A percentile compares a stretch with the other conserved stretches of the same genome.
These are phyloP conservation scores for Linnaemya vulpina DNA, from an alignment of 2,888 invertebrate species.

Conservation along the genomic window DNA sequence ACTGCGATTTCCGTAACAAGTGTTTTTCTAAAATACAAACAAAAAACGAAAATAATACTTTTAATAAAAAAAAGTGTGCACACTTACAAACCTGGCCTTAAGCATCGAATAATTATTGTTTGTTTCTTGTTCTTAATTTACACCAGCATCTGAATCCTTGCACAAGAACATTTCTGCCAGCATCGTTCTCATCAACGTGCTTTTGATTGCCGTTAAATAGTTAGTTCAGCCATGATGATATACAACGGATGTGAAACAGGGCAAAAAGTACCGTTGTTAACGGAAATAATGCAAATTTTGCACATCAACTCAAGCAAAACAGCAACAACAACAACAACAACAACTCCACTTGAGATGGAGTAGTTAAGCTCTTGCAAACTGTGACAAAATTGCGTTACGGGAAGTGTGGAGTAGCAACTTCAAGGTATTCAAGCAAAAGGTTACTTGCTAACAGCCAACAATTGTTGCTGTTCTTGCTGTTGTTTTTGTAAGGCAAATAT, in stretches of 20 bases:
- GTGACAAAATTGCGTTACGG: background rate
- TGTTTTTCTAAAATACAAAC: conserved; percentile 43
- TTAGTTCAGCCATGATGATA: conserved; percentile 27
- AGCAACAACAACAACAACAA: conserved; percentile 25
- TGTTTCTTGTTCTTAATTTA: conserved; percentile 27
- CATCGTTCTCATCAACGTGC: conserved; percentile 34
- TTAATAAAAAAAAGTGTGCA: background rate
- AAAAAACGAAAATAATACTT: conserved; percentile 25
- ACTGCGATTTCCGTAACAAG: conserved; percentile 58
- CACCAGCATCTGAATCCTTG: conserved; percentile 33
- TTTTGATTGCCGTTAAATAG: conserved; percentile 52
- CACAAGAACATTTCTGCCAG: background rate
- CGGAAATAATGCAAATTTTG: conserved; percentile 66
- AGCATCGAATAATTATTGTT: conserved; percentile 20
- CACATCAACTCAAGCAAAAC: conserved; percentile 26
- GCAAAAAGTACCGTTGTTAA: conserved; percentile 43
- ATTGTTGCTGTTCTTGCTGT: conserved; percentile 34
- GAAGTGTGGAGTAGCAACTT: conserved; percentile 9
- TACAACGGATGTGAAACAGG: conserved; percentile 51
- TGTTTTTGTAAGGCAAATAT: conserved; percentile 54
- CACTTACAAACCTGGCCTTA: conserved; percentile 40
- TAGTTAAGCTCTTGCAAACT: background rate
- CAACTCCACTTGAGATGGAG: conserved; percentile 8
- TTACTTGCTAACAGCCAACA: conserved; percentile 18
- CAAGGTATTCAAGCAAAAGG: conserved; percentile 50